A percentile compares a stretch with the other conserved stretches of the same genome.
phyloP scores from a whole-genome alignment of 2,113 vertebrate species.

The Brienomyrus brachyistius region DNA sequence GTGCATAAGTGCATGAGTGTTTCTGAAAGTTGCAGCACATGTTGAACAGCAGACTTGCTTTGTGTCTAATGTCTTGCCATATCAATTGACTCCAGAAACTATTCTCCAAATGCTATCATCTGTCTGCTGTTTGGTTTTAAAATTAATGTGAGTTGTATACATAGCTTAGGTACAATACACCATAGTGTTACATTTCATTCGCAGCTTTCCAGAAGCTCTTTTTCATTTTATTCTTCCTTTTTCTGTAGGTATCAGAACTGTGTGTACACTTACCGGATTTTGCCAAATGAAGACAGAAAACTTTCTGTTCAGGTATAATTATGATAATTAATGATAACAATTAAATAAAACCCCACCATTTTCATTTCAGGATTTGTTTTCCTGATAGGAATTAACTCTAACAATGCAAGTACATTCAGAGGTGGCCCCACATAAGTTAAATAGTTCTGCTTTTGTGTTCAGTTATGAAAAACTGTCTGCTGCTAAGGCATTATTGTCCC shows the following conservation, averaged over 20 bases:
- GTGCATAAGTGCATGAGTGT: background rate
- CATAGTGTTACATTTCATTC: background rate
- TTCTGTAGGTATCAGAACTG: constrained; percentile 82
- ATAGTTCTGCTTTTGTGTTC: constrained; percentile 24
- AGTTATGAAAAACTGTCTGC: background rate
- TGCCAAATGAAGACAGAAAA: constrained; percentile 83
- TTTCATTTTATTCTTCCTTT: constrained; percentile 17
- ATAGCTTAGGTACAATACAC: background rate
- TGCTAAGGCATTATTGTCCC: background rate
- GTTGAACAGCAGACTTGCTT: background rate
- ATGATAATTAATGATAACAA: background rate
- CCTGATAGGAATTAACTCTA: constrained; percentile 2
- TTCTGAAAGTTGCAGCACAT: background rate
- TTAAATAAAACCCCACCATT: background rate
- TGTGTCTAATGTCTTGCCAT: background rate
- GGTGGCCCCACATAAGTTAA: background rate
- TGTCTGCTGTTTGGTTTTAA: background rate
- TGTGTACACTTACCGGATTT: constrained; percentile 92
- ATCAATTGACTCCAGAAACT: background rate
- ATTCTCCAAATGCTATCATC: background rate
- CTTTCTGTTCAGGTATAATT: constrained; percentile 87
- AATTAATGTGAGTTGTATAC: background rate
- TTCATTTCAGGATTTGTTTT: background rate
- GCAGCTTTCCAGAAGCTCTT: background rate
- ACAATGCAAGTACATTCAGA: constrained; percentile 6